phyloP scores from a whole-genome alignment of 1,140 invertebrate species.

The Rhizoglyphus robini region DNA sequence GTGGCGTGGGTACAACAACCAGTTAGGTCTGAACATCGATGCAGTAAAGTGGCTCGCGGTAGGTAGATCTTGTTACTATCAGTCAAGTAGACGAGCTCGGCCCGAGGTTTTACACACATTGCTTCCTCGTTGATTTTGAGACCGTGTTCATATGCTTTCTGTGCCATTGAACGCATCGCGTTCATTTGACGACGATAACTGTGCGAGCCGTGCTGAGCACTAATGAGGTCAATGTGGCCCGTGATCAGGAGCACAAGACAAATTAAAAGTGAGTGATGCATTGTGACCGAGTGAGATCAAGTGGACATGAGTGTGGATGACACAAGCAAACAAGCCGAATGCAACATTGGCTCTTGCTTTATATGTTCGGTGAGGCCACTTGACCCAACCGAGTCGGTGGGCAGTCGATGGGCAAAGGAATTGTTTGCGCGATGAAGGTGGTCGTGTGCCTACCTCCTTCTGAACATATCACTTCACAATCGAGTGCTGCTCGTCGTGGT shows the following conservation, averaged over 20 bases:
- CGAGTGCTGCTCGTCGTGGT: background rate
- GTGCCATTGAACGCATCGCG: background rate
- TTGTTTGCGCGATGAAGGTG: background rate
- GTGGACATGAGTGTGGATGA: background rate
- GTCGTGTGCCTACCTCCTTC: background rate
- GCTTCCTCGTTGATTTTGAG: constrained; percentile 8
- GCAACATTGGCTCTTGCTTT: background rate
- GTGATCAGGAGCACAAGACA: background rate
- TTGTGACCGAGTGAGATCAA: background rate
- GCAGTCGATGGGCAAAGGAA: too few species aligned
- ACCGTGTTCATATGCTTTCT: constrained; percentile 10
- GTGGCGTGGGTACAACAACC: constrained; percentile 23
- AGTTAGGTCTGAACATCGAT: constrained; percentile 23
- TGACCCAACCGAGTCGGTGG: too few species aligned
- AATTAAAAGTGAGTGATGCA: background rate
- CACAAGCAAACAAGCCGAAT: background rate
- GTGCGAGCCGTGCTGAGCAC: background rate
- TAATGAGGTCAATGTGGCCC: background rate
- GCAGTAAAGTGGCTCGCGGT: constrained; percentile 24
- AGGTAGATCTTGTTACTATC: constrained; percentile 20
- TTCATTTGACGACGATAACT: constrained; percentile 11
- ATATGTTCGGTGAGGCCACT: background rate
- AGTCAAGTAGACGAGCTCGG: background rate
- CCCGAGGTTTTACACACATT: background rate
- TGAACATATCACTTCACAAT: background rate